Evolutionary conservation across 2,113 vertebrate genomes (phyloP), one percentile per base, ranked within the genome.

Genomic region (Anas platyrhynchos): DNA sequence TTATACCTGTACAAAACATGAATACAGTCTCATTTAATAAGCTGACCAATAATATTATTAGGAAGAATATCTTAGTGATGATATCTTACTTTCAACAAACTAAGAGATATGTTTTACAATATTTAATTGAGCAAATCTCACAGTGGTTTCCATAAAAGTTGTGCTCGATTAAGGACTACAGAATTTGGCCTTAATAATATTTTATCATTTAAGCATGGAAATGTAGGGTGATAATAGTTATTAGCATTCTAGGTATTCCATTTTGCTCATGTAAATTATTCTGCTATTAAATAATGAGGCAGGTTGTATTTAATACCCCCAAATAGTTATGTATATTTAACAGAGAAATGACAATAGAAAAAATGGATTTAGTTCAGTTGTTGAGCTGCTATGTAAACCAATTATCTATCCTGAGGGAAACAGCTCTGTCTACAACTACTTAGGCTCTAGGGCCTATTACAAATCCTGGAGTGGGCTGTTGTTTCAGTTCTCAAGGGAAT

Each of bases 371-470:
- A 97, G 97, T 98, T 98, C 98, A 98, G 97, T 98, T 97, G 97
- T 98, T 97, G 97, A 98, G 97, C 97, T 98, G 97, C 98, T 98
- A 87, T 98, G 98, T 98, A 98, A 98, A 98, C 98, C 98, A 98
- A 98, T 98, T 98, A 98, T 98, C 98, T 98, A 78, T 98, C 98
- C 97, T 88, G 96, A 97, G 98, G 98, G 98, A 98, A 98, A 97
- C 97, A 95, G 97, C 95, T 98, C 98, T 97, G 97, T 98, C 98
- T 98, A 98, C 97, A 98, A 96, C 97, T 98, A 97, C 97, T 98
- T 98, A 98, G 97, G 97, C 98, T 98, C 98, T 98, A 98, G 98
- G 98, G 98, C 98, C 98, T 98, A 97, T 98, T 98, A 98, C 97
- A 98, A 97, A 97, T 97, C 97, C 97, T 98, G 96, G 97, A 98